phyloP scores from a whole-genome alignment of 1,140 invertebrate species.

The Tetragonula clypearis region DNA sequence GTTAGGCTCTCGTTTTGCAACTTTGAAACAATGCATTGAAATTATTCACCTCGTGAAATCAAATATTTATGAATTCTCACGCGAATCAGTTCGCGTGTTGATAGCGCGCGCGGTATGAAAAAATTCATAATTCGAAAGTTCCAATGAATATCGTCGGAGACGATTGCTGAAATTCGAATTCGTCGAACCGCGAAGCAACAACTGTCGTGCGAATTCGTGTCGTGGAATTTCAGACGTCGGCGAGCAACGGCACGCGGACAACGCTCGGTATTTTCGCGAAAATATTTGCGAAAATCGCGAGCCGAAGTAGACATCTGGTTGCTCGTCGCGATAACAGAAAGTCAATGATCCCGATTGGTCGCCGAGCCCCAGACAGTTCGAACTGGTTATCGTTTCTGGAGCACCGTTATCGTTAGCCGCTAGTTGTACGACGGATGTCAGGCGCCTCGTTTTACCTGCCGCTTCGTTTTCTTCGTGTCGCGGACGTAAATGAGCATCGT shows the following conservation, averaged over 20 bases:
- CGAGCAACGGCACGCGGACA: too few species aligned
- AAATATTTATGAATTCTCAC: too few species aligned
- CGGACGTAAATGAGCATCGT: constrained; percentile 39
- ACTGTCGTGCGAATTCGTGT: not conserved
- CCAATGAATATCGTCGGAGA: too few species aligned
- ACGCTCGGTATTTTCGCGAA: not conserved
- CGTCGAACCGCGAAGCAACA: not conserved
- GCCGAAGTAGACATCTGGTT: constrained; percentile 15
- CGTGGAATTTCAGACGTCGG: not conserved
- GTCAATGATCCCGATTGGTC: constrained; percentile 44
- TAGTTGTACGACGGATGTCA: constrained; percentile 36
- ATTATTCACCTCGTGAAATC: too few species aligned
- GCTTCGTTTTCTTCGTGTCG: constrained; percentile 13
- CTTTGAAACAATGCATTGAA: not conserved
- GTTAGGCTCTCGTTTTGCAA: too few species aligned
- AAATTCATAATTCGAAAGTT: too few species aligned
- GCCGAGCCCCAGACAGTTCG: constrained; percentile 36
- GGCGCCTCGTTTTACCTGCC: constrained; percentile 45
- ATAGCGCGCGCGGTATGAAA: too few species aligned
- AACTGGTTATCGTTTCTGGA: constrained; percentile 57
- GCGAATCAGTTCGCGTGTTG: too few species aligned
- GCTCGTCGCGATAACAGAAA: constrained; percentile 19
- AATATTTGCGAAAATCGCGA: constrained; percentile 37
- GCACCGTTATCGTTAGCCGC: constrained; percentile 45
- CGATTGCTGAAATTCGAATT: too few species aligned